Base-by-base conservation (phyloP, 2,888 invertebrate species). In the Hypolimnas misippus region DNA sequence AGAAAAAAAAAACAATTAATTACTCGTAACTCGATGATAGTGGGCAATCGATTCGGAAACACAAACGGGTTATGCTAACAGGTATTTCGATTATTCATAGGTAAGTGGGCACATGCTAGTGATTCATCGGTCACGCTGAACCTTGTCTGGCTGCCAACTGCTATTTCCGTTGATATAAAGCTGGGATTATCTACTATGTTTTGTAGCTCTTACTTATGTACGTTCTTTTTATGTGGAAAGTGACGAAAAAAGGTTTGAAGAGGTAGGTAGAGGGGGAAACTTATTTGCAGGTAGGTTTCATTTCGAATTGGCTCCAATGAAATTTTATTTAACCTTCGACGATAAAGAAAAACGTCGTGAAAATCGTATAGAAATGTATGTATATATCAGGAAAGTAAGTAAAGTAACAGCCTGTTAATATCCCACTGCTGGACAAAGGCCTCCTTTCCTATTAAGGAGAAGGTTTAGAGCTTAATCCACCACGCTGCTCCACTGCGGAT, bases 161-260 rank as follows among this genome's bases (percentile, higher is more conserved):
- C 69, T 73, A 73, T 73, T 72, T 73, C 68, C 69, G 70, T 58
- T 65, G 62, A 68, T 67, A 68, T 65, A 63, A 67, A 70, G 67
- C 56, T 66, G 57, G 62, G 61, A 68, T 66, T 65, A 69, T 53
- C 17, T 53, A 53, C 35, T 31, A 21, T 44, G 19, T 53, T 59
- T 53, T 46, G 46, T 53, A 2, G 53, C 40, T 4, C 17, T 12
- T 44, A 44, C 12, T 12, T 21, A 44, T 44, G 17, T 10, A 19
- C 21, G 16, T 44, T 50, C 38, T 31, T 59, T 51, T 63, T 33
- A 52, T 19, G 14, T 46, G 12, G 12, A 46, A 19, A 46, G 14
- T 5, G 14, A 14, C 1, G 14, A 40, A 16, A 25, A 25, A 25
- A 25, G 2, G 5, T 25, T 25, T 25, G 25, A 25, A 3, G 25